Percentiles rank a stretch among this genome's conserved stretches.
phyloP scores from a whole-genome alignment of 2,888 invertebrate species.

The Diplazon laetatorius region DNA sequence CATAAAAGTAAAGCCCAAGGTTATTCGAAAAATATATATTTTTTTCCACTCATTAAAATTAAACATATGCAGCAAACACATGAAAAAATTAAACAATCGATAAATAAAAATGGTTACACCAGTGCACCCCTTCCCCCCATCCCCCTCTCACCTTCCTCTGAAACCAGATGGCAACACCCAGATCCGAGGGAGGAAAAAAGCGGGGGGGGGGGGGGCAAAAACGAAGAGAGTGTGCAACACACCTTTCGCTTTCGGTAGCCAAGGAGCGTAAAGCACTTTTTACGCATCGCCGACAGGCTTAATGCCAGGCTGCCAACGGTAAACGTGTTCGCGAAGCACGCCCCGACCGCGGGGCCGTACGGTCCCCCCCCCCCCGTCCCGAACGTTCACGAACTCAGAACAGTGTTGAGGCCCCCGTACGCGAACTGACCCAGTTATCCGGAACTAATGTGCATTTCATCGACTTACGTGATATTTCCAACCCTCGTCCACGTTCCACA shows the following conservation, averaged over 20 bases:
- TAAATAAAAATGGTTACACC: no score
- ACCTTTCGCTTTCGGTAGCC: slow-evolving; percentile 74
- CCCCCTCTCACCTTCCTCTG: no score
- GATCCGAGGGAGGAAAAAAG: slow-evolving; percentile 2
- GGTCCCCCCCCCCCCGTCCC: slow-evolving; percentile 1
- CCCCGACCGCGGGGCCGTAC: background rate
- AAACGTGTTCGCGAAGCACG: slow-evolving; percentile 38
- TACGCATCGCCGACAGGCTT: slow-evolving; percentile 67
- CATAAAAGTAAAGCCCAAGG: no score
- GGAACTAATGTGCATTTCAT: slow-evolving; percentile 75
- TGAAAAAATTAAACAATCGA: no score
- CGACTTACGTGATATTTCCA: slow-evolving; percentile 59
- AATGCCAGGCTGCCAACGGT: slow-evolving; percentile 60
- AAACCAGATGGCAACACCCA: no score
- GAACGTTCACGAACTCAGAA: slow-evolving; percentile 48
- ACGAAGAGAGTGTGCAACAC: slow-evolving; percentile 61
- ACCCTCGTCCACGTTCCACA: slow-evolving; percentile 6
- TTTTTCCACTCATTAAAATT: no score
- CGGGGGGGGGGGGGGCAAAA: background rate
- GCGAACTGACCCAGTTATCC: slow-evolving; percentile 76
- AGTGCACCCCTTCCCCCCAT: no score
- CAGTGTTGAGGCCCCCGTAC: no score
- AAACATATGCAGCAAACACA: no score
- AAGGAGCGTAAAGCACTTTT: slow-evolving; percentile 71
- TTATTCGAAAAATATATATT: no score